Conservation (phyloP, 2,888 invertebrate species). For the Zaprionus bogoriensis region DNA sequence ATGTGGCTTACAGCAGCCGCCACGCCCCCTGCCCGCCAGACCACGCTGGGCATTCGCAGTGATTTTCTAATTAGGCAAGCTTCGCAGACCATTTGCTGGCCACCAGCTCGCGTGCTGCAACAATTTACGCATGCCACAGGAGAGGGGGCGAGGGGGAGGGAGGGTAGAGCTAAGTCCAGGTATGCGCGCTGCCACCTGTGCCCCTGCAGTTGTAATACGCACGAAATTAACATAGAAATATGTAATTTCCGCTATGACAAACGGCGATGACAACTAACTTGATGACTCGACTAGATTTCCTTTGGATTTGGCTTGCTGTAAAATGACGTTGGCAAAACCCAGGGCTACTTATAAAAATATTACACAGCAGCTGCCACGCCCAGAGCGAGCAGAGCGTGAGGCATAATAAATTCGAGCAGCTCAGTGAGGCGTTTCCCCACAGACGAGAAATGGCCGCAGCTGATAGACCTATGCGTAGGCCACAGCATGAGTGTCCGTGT, state of each 20-base stretch:
- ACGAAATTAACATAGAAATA: conserved; percentile 63
- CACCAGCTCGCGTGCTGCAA: conserved; percentile 44
- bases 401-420: conserved; percentile 64
- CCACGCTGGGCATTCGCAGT: conserved; percentile 44
- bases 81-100: conserved; percentile 60
- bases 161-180: not conserved
- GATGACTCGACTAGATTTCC: conserved; percentile 56
- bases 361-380: conserved; percentile 12
- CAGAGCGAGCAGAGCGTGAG: not conserved
- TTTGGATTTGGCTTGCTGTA: not conserved
- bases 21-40: not conserved
- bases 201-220: conserved; percentile 32
- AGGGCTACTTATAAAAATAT: conserved; percentile 50
- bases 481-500: conserved; percentile 9
- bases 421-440: conserved; percentile 43
- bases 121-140: conserved; percentile 49
- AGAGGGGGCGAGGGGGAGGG: not conserved
- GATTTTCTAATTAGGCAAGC: conserved; percentile 71
- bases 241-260: conserved; percentile 61
- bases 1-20: conserved; percentile 20
- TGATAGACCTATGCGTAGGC: conserved; percentile 30
- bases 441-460: conserved; percentile 6
- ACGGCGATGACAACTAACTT: conserved; percentile 53
- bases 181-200: not conserved
- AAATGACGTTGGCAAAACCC: conserved; percentile 38